Base-by-base conservation (phyloP, 2,797 vertebrate genomes). In the Halcyon badia region DNA sequence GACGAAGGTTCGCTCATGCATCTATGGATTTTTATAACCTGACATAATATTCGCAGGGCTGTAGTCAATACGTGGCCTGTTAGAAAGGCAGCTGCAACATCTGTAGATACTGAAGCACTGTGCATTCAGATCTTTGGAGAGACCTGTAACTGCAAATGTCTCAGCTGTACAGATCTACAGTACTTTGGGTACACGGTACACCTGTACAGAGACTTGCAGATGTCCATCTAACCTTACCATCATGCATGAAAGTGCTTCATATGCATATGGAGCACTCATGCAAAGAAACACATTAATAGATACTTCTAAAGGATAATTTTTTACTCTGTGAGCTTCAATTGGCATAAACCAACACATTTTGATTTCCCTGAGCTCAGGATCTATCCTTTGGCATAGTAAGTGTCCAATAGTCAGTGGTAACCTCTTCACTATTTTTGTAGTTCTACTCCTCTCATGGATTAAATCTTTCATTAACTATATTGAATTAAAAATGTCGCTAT, bases 21-120 rank as follows among this genome's bases (percentile, higher is more conserved):
- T n/a, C 46, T 68, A 9, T 9, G 24, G 35, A 26, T 39, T 65
- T 83, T 87, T 56, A 26, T 31, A 64, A 64, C 33, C 5, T 69
- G 28, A 31, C 19, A 14, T 3, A 35, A 26, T 31, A 51, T 42
- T 87, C 15, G 33, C n/a, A 69, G 49, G n/a, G 26, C 48, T 56
- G 33, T 73, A 77, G 80, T 52, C 77, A 31, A 39, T 26, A 44
- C 8, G 13, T 3, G 26, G 14, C 6, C 37, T 49, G 10, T 37
- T 71, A 65, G 48, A 68, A 76, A 73, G 13, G 41, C 33, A 91
- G 26, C 37, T 70, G 76, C 21, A 44, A 31, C 57, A 41, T 26
- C 35, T 48, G 6, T 8, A 48, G 1, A 0, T 39, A 57, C 30
- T 31, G 30, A 83, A 77, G 21, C 7, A 4, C 0, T 51, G 30